These are phyloP conservation scores for Rhyzopertha dominica DNA, from an alignment of 1,140 invertebrate species.

Conservation along the genomic window DNA sequence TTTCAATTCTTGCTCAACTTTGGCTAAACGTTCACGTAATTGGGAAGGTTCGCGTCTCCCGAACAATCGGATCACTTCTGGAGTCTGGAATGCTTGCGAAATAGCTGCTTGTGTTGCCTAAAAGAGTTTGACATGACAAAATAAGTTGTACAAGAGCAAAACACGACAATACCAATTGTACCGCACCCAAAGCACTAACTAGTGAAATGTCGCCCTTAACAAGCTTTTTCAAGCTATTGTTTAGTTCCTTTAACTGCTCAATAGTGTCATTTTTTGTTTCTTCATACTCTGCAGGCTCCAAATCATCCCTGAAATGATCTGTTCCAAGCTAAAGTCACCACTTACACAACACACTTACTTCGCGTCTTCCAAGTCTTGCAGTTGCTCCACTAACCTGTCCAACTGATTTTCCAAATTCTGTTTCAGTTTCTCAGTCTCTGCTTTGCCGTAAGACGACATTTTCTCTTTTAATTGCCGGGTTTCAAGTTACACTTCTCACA, in stretches of 20 bases:
- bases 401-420: slow-evolving; percentile 70
- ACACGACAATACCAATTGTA: slow-evolving; percentile 36
- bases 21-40: slow-evolving; percentile 56
- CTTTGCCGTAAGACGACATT: slow-evolving; percentile 41
- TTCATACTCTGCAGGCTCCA: slow-evolving; percentile 64
- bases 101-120: slow-evolving; percentile 74
- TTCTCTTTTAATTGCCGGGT: slow-evolving; percentile 5
- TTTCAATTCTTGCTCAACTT: slow-evolving; percentile 53
- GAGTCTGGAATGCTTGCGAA: slow-evolving; percentile 71
- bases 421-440: slow-evolving; percentile 53
- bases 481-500: slow-evolving; percentile 13
- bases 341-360: slow-evolving; percentile 49
- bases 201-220: slow-evolving; percentile 65
- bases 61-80: slow-evolving; percentile 73
- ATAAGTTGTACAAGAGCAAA: slow-evolving; percentile 11
- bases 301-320: slow-evolving; percentile 52
- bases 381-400: slow-evolving; percentile 65
- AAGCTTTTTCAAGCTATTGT: slow-evolving; percentile 62
- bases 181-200: slow-evolving; percentile 50
- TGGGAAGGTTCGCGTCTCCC: slow-evolving; percentile 68
- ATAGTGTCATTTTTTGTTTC: slow-evolving; percentile 68
- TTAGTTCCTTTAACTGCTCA: slow-evolving; percentile 71
- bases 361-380: slow-evolving; percentile 68
- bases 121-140: slow-evolving; percentile 21
- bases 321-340: slow-evolving; percentile 15